A percentile compares a stretch with the other conserved stretches of the same genome.
phyloP scores from a whole-genome alignment of 1,140 invertebrate genomes.

The Magallana ariakensis region DNA sequence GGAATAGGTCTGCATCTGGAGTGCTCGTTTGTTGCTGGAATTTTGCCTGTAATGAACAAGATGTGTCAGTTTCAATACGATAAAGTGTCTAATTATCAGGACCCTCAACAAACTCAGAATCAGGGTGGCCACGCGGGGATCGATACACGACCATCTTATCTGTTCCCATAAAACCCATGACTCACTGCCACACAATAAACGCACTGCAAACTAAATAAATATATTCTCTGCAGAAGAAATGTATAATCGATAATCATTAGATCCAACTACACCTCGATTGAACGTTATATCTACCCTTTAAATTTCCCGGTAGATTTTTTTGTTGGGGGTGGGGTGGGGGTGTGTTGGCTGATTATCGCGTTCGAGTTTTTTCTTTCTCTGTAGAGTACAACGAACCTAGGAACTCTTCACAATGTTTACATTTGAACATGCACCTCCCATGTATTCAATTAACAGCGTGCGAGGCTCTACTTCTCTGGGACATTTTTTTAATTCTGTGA shows the following conservation, averaged over 20 bases:
- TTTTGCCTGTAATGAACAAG: background rate
- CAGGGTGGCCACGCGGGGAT: constrained; percentile 13
- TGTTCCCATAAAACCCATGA: background rate
- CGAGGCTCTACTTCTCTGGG: background rate
- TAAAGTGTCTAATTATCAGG: constrained; percentile 1
- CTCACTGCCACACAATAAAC: background rate
- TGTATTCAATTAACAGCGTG: constrained; percentile 24
- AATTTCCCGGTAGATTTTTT: background rate
- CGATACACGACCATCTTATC: constrained; percentile 20
- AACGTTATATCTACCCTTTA: background rate
- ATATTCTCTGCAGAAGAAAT: background rate
- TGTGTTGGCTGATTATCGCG: too few relatives aligned
- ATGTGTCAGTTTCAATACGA: constrained; percentile 32
- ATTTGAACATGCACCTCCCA: background rate
- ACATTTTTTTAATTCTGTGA: background rate
- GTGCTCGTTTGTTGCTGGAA: background rate
- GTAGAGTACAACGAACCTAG: background rate
- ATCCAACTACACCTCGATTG: background rate
- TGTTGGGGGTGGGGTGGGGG: too few relatives aligned
- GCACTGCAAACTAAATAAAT: constrained; percentile 32
- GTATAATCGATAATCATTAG: background rate
- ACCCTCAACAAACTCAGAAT: constrained; percentile 4
- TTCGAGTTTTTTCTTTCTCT: background rate
- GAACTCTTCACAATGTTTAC: background rate
- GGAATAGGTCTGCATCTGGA: too few relatives aligned